Evolutionary conservation across 2,797 vertebrate species (phyloP).

Genomic region (Philypnodon macrostomus): DNA sequence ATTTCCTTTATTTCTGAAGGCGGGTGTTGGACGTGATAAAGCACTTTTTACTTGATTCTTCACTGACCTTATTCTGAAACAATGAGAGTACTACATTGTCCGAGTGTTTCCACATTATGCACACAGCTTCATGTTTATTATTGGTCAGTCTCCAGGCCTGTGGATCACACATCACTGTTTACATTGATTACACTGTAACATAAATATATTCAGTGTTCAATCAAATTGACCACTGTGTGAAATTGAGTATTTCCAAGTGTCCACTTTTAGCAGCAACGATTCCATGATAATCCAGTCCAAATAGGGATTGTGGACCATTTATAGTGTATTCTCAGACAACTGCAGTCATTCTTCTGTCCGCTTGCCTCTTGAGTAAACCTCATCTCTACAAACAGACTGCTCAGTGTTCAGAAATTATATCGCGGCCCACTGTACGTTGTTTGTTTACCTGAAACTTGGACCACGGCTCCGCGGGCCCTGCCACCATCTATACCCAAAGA

Average conservation of each 20-base stretch:
- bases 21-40: constrained; percentile 18
- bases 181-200: too few relatives aligned
- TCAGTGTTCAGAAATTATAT: constrained; percentile 48
- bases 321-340: constrained; percentile 40
- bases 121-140: too few relatives aligned
- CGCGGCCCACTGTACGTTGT: constrained; percentile 48
- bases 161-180: too few relatives aligned
- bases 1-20: constrained; percentile 39
- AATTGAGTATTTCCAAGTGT: too few relatives aligned
- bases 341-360: constrained; percentile 41
- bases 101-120: constrained; percentile 54
- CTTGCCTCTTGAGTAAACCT: constrained; percentile 45
- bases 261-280: constrained; percentile 61
- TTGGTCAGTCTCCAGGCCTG: too few relatives aligned
- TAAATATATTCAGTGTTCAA: too few relatives aligned
- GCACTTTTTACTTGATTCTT: constrained; percentile 27
- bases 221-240: too few relatives aligned
- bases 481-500: constrained; percentile 49
- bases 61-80: constrained; percentile 34
- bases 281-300: constrained; percentile 53
- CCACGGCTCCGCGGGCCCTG: constrained; percentile 34
- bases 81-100: constrained; percentile 26
- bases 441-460: constrained; percentile 67
- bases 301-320: constrained; percentile 53
- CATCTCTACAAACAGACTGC: constrained; percentile 56